phyloP scores from a whole-genome alignment of 1,140 invertebrate species.

The Schlechtendalia chinensis region DNA sequence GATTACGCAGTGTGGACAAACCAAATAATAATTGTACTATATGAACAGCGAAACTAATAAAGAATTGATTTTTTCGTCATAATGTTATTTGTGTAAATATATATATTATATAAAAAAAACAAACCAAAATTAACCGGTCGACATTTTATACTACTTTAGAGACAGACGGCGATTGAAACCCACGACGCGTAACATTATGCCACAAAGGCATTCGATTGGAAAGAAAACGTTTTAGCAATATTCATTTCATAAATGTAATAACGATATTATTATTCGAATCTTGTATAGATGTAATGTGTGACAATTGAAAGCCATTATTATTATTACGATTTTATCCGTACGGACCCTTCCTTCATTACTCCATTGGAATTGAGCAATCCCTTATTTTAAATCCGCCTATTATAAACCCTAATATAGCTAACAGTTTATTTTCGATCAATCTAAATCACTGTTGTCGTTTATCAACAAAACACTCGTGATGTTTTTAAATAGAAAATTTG shows the following conservation, averaged over 20 bases:
- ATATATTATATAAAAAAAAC: no score
- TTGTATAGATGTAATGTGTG: neutral
- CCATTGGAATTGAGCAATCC: no score
- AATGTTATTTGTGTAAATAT: no score
- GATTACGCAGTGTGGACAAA: no score
- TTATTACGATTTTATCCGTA: constrained; percentile 3
- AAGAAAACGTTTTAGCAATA: neutral
- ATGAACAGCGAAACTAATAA: neutral
- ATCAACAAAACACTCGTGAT: no score
- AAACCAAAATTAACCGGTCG: neutral
- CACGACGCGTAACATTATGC: neutral
- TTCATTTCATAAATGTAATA: neutral
- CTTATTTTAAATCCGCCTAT: neutral
- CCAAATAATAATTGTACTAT: neutral
- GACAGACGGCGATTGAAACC: neutral
- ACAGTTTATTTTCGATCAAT: neutral
- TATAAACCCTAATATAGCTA: neutral
- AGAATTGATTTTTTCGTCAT: neutral
- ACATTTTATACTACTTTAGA: neutral
- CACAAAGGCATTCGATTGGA: neutral
- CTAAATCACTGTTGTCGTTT: neutral
- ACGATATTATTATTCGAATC: neutral
- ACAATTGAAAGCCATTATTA: neutral
- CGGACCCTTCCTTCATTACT: neutral
- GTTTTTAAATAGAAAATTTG: no score